Evolutionary conservation across 35 echinoderm and acorn worm species (phyloP), one percentile per base, ranked within the genome.

Genomic region (Heliocidaris erythrogramma): DNA sequence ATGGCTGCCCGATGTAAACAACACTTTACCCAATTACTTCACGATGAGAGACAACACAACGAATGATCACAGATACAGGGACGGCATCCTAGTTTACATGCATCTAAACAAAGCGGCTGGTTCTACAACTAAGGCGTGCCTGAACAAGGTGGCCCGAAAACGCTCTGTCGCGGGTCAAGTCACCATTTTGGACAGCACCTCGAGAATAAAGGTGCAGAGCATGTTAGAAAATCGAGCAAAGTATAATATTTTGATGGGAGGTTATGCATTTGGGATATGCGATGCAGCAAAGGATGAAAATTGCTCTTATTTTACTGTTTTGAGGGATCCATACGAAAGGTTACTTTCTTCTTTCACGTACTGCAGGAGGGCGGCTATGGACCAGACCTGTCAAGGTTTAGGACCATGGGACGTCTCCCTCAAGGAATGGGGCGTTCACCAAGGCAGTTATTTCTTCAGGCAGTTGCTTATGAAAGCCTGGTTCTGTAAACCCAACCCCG

Each of bases 261-360:
- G 96, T 5, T 99, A 99, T 96, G 91, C 98, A 2, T 99, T 99
- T 92, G 98, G 98, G 1, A 78, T 97, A 69, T 99, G 98, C 85
- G 92, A 99, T 59, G 93, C 96, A 30, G 29, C 97, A 16, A 89
- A 52, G 47, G 14, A 95, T 14, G 17, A 65, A 30, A 88, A 50
- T 85, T 97, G 96, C 92, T 95, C 96, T 12, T 97, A 95, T 85
- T 97, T 95, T 85, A 97, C 96, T 49, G 85, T 97, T 31, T 32
- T 97, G 30, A 49, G 96, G 85, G 96, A 97, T 71, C 96, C 96
- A 4, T 97, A 97, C 85, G 95, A 95, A 24, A 78, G 96, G 48
- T 29, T 94, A 16, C 30, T 97, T 12, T 97, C 96, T 13, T 95
- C 95, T 4, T 95, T 95, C 86, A 94, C 86, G 31, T 97, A 95